These are phyloP conservation scores for Choloepus hoffmanni DNA, from an alignment of 2,113 vertebrate genomes.

Conservation along the genomic window DNA sequence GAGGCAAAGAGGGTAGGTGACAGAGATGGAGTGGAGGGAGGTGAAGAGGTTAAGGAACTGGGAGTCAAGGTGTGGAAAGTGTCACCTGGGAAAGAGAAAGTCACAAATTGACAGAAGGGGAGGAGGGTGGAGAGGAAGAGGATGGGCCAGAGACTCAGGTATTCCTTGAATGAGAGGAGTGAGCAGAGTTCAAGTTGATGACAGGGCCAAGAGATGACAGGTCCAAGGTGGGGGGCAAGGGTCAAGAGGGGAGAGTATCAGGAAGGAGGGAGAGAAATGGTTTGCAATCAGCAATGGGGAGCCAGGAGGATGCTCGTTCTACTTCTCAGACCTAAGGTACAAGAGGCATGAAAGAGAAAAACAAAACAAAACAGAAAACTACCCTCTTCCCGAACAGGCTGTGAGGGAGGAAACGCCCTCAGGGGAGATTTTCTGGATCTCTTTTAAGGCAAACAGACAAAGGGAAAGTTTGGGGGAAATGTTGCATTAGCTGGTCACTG, in stretches of 20 bases:
- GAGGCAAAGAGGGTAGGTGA: not conserved
- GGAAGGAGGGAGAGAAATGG: not conserved
- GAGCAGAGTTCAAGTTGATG: not conserved
- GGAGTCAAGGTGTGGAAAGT: not conserved
- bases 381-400: not conserved
- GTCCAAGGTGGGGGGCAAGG: not conserved
- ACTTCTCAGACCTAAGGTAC: not conserved
- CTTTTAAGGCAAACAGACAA: not conserved
- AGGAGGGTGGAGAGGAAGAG: not conserved
- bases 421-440: not conserved
- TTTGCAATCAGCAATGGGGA: not conserved
- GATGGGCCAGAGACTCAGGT: not conserved
- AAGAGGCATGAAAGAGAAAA: not conserved
- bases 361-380: not conserved
- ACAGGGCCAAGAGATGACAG: not conserved
- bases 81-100: not conserved
- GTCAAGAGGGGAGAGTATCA: not conserved
- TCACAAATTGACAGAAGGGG: not conserved
- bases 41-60: not conserved
- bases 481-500: not conserved
- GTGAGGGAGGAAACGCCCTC: not conserved
- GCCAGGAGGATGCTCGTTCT: not conserved
- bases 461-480: not conserved
- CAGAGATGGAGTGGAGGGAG: not conserved
- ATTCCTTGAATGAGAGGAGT: not conserved